Evolutionary conservation across 2,113 vertebrate genomes (phyloP).

Genomic region (Grus americana): DNA sequence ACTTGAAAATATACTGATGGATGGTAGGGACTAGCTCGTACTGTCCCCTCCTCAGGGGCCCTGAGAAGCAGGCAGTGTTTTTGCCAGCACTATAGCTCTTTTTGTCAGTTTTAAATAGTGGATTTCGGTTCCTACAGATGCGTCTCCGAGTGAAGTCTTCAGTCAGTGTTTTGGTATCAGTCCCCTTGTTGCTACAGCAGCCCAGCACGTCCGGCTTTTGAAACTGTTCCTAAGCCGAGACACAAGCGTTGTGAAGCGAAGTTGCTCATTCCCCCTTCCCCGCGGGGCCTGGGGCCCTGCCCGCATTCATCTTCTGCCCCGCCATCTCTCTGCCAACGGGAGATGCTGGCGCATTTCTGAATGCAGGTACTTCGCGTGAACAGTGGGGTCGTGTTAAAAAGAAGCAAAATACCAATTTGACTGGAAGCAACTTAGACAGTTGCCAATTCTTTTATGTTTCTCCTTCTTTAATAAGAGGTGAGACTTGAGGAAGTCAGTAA

Average conservation of each 20-base stretch:
- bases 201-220: not conserved
- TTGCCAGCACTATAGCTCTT: not conserved
- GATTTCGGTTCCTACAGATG: not conserved
- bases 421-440: constrained; percentile 2
- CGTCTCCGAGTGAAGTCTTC: not conserved
- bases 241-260: not conserved
- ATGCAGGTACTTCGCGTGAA: not conserved
- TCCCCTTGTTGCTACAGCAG: constrained; percentile 21
- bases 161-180: not conserved
- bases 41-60: not conserved
- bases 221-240: not conserved
- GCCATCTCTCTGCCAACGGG: not conserved
- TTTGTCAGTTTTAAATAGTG: not conserved
- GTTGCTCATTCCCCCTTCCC: not conserved
- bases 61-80: not conserved
- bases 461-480: constrained; percentile 29
- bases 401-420: constrained; percentile 7
- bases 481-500: constrained; percentile 29
- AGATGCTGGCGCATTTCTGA: constrained; percentile 8
- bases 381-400: not conserved
- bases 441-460: constrained; percentile 25
- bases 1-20: not conserved
- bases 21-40: not conserved
- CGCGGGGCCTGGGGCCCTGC: not conserved
- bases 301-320: not conserved